Evolutionary conservation across 2,797 vertebrate genomes (phyloP), one percentile per base, ranked within the genome.

Genomic region (Eulemur albifrons): DNA sequence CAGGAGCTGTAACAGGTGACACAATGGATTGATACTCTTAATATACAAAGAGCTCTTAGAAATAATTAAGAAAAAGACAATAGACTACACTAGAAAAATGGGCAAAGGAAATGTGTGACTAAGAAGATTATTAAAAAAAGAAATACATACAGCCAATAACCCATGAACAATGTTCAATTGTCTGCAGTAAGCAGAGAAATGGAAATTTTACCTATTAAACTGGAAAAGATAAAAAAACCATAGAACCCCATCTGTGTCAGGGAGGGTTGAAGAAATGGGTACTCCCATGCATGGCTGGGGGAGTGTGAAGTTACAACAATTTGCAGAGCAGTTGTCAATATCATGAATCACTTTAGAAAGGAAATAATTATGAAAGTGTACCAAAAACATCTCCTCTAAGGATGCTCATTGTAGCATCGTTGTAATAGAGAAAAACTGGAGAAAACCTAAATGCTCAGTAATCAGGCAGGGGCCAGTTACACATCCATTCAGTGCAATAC

Each of bases 41-140:
- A 38, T 63, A 76, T 65, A n/a, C 32, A 84, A 91, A 69, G 45
- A 72, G n/a, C 59, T 88, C 32, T 25, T 52, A 91, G 61, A 89
- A 92, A 86, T 81, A 92, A 88, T 75, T 52, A 85, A 97, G 57
- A n/a, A 72, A 88, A 88, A 76, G 25, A 40, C 40, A 85, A 48
- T 27, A 80, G 43, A 79, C 72, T 30, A 21, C 21, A 81, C 38
- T 43, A 70, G 43, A 85, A 88, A 95, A 93, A 57, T 25, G 23
- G 27, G 7, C 40, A 65, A 81, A 82, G 75, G 15, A 90, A 87
- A 87, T 43, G 4, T 10, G 52, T 50, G n/a, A 52, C 25, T 8
- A 65, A 17, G 45, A 88, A 83, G 23, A 12, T 77, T 93, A 63
- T 45, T 69, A 14, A 54, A 65, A 48, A 72, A 72, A 73, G 1